Evolutionary conservation across 35 echinoderm and acorn worm genomes (phyloP), one percentile per base, ranked within the genome.

Genomic region (Strongylocentrotus purpuratus): DNA sequence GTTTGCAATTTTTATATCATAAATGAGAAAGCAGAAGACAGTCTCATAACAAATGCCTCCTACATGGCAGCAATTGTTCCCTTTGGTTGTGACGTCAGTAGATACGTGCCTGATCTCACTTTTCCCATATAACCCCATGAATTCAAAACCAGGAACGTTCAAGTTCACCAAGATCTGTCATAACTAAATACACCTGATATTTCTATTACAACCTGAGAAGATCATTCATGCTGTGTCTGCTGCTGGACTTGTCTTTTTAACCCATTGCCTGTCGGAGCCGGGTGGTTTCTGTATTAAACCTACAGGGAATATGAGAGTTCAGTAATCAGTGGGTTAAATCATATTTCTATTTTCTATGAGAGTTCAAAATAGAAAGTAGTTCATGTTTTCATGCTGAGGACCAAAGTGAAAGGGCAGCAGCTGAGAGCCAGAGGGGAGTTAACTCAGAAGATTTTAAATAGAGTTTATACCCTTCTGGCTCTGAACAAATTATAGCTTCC

Each of bases 11-110:
- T 78, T 0, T 78, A 31, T 78, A 25, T 78, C 4, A 55, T 78
- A 78, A 78, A 78, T 15, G 20, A 28, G 28, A n/a, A 28, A 8
- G 1, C 1, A 78, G 7, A 78, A 78, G 61, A 25, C 4, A 7
- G 65, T 28, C n/a, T n/a, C n/a, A n/a, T 78, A 22, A 78, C 4
- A n/a, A 28, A 7, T 78, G 22, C 65, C 65, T n/a, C 65, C 65
- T 78, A 78, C 65, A 78, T 31, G 65, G 65, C 65, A 78, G 65
- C 65, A 78, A 78, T 78, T 78, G 65, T 78, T 71, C 65, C 65
- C 20, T 78, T 78, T 78, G 20, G 28, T 78, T 78, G n/a, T 78
- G 65, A 78, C 20, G 65, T 78, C 65, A 78, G n/a, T 28, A 78
- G 25, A 78, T 78, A 78, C 65, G 65, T 78, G 65, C 65, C 4